phyloP scores from a whole-genome alignment of 2,888 invertebrate genomes.

The Temnothorax rugatulus region DNA sequence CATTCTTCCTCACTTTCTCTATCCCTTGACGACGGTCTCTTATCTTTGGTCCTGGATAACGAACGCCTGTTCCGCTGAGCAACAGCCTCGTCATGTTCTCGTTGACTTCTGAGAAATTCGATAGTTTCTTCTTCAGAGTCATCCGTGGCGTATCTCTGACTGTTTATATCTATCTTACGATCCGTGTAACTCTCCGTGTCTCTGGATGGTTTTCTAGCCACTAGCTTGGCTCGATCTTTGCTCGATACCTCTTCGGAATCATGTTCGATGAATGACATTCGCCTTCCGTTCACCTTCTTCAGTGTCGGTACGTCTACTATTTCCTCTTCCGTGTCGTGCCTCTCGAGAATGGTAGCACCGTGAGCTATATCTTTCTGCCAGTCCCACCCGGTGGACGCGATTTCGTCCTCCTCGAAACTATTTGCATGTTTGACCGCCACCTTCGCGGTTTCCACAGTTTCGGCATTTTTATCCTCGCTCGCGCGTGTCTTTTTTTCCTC shows the following conservation, averaged over 20 bases:
- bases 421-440: slow-evolving; percentile 58
- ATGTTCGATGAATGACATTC: slow-evolving; percentile 60
- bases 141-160: slow-evolving; percentile 66
- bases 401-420: slow-evolving; percentile 67
- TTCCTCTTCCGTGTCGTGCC: slow-evolving; percentile 62
- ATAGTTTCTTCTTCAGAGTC: slow-evolving; percentile 68
- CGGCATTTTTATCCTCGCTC: slow-evolving; percentile 20
- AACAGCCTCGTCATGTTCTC: slow-evolving; percentile 64
- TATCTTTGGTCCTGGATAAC: slow-evolving; percentile 66
- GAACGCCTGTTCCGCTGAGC: slow-evolving; percentile 71
- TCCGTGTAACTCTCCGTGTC: slow-evolving; percentile 58
- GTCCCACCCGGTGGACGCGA: slow-evolving; percentile 59
- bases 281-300: slow-evolving; percentile 49
- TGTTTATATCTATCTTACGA: slow-evolving; percentile 69
- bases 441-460: slow-evolving; percentile 19
- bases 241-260: slow-evolving; percentile 50
- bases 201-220: slow-evolving; percentile 45
- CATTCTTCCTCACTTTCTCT: slow-evolving; percentile 67
- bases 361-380: slow-evolving; percentile 60
- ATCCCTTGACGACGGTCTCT: slow-evolving; percentile 42
- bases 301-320: slow-evolving; percentile 41
- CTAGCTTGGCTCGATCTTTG: slow-evolving; percentile 52
- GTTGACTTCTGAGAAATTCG: slow-evolving; percentile 57
- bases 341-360: not conserved
- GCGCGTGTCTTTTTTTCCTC: slow-evolving; percentile 51